Percentiles rank a stretch among this genome's conserved stretches.
Evolutionary conservation across 2,113 vertebrate species (phyloP).

Genomic region (Smithornis capensis): DNA sequence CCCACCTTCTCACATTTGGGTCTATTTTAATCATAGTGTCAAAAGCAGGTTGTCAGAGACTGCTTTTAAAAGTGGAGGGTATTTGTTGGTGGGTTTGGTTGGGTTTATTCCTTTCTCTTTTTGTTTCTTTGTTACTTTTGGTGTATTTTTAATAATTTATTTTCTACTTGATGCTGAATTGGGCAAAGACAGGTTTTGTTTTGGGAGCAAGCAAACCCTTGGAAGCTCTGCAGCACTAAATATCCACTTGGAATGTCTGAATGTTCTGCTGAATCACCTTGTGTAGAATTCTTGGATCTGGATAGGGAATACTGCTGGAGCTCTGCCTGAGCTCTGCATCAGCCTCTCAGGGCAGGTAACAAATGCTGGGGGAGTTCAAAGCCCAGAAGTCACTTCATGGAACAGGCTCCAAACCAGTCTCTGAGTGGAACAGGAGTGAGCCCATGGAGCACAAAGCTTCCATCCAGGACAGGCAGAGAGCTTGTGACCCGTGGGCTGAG

Average conservation of each 20-base stretch:
- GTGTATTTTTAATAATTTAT: not conserved
- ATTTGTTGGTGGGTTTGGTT: not conserved
- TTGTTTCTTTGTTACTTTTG: not conserved
- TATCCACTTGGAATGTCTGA: too few species aligned
- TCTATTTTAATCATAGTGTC: not conserved
- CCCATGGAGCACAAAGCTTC: accelerated
- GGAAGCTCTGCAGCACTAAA: not conserved
- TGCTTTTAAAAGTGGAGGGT: not conserved
- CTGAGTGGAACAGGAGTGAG: not conserved
- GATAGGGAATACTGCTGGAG: not conserved
- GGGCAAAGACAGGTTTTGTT: not conserved
- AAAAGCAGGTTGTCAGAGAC: not conserved
- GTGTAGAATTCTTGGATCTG: not conserved
- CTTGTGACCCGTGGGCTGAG: not conserved
- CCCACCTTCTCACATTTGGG: not conserved
- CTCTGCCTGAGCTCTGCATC: not conserved
- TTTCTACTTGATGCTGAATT: not conserved
- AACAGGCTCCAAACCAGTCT: not conserved
- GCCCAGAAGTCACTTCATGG: not conserved
- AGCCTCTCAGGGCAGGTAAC: not conserved
- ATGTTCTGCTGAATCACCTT: not conserved
- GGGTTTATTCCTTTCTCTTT: not conserved
- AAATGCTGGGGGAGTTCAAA: accelerated
- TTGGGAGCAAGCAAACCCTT: not conserved
- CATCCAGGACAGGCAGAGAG: not conserved